Base-by-base conservation (phyloP, 2,888 invertebrate genomes). In the Microctonus brassicae region DNA sequence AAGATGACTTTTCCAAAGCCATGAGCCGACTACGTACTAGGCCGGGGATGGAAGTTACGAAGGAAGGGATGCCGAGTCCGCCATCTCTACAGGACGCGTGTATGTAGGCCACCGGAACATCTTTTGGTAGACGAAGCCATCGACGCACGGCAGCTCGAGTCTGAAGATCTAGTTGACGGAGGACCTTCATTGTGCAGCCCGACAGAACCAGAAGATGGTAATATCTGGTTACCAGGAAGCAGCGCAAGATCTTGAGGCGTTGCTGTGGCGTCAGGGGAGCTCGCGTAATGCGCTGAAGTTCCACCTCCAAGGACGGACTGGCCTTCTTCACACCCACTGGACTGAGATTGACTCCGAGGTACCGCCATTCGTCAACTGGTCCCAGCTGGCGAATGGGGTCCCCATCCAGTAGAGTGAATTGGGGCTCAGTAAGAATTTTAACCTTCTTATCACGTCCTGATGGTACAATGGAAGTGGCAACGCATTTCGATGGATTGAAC, bases 121-220 rank as follows among this genome's bases (percentile, higher is more conserved):
- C 73, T 0, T 53, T 7, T 0, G 73, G 73, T 0, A 65, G 39
- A 1, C 11, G 26, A 0, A 63, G 24, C 63, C 63, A 63, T n/a
- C n/a, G 11, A 2, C 47, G 47, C 1, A 47, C 22, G 10, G n/a
- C n/a, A 0, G 6, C 9, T 22, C 42, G 9, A 3, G 26, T 24
- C 13, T 34, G 11, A 7, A 34, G 10, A 13, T 62, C 62, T 0
- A 62, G 62, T 2, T 20, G 11, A 2, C 33, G 10, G 0, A 62
- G 39, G 9, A n/a, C 11, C 34, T 74, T 76, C 58, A 75, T 74
- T 2, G 64, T 60, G 1, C 26, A 20, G 0, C 77, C 76, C 0
- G 77, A 61, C 13, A 75, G 75, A 17, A 81, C 78, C 72, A 84
- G 71, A 5, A 83, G 82, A 1, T 9, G 29, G 29, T 29, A 29